Percentiles rank a stretch among this genome's conserved stretches.
Evolutionary conservation across 1,140 invertebrate species (phyloP).

Genomic region (Anoplophora glabripennis): DNA sequence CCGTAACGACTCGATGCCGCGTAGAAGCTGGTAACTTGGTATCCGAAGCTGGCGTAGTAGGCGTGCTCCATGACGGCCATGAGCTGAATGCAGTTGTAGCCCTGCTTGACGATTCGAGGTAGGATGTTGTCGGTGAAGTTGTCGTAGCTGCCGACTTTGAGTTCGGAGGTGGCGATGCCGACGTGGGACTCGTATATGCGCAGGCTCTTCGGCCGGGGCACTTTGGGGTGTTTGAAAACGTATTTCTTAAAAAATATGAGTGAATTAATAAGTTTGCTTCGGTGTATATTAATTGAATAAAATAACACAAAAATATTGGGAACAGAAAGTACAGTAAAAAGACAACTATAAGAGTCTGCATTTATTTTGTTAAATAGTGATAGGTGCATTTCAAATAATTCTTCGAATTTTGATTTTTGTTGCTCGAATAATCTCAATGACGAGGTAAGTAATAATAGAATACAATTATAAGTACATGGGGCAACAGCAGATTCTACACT

Average conservation of each 20-base stretch:
- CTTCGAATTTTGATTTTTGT: too few relatives aligned
- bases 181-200: constrained; percentile 98
- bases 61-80: constrained; percentile 99
- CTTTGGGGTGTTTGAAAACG: constrained; percentile 73
- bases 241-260: constrained; percentile 63
- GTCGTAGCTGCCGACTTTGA: constrained; percentile 85
- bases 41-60: constrained; percentile 99
- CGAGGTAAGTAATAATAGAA: too few relatives aligned
- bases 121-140: constrained; percentile 91
- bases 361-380: too few relatives aligned
- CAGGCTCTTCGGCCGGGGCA: constrained; percentile 73
- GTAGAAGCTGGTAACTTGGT: constrained; percentile 94
- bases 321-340: too few relatives aligned
- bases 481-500: too few relatives aligned
- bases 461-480: too few relatives aligned
- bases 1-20: constrained; percentile 88
- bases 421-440: too few relatives aligned
- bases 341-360: too few relatives aligned
- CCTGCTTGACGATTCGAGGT: constrained; percentile 86
- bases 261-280: neutral
- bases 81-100: constrained; percentile 97
- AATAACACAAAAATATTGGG: neutral
- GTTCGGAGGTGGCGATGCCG: constrained; percentile 92
- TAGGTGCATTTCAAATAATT: too few relatives aligned
- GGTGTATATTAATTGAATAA: too few relatives aligned